Evolutionary conservation across 2,888 invertebrate species (phyloP), one percentile per base, ranked within the genome.

Genomic region (Rhabditoides inermis): DNA sequence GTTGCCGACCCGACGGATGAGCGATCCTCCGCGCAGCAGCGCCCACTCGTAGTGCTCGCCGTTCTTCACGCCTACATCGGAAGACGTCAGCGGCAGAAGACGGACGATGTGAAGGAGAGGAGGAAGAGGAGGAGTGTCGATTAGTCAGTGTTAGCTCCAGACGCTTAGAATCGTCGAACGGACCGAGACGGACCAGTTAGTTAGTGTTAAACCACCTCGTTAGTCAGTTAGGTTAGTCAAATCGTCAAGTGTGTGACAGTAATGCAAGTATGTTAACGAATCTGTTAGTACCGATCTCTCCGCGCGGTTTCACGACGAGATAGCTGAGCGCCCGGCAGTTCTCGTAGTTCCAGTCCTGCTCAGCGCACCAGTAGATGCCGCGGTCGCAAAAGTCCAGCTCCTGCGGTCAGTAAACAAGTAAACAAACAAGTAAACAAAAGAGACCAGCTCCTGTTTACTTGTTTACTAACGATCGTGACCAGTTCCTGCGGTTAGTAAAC

Each of bases 21-120:
- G 54, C 22, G 59, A 61, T 25, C 74, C 74, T n/a, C 70, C 70
- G 47, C 73, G 68, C 12, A 74, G 68, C 37, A 71, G 65, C n/a
- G 71, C 67, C 74, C 74, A 74, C 25, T 66, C 61, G 61, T 68
- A 74, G 58, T 60, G 53, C 25, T 60, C 64, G 25, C 61, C 61
- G 55, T 55, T 60, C 44, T 60, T 60, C 36, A 60, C 60, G 36
- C 60, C 64, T 64, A 49, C 18, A 62, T 53, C 47, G 22, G 7
- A 35, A 28, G 28, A 42, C 28, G 23, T 45, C 7, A 25, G 32
- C n/a, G 26, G n/a, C 6, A 46, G 15, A 32, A 15, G 15, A 2
- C 5, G 10, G 30, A 25, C 5, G 15, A 20, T 18, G 15, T 5
- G 3, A 28, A 23, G 35, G 5, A 22, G 45, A 23, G 28, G 23